A percentile compares a stretch with the other conserved stretches of the same genome.
phyloP scores from a whole-genome alignment of 1,140 invertebrate genomes.

The Neuroterus valhalla region DNA sequence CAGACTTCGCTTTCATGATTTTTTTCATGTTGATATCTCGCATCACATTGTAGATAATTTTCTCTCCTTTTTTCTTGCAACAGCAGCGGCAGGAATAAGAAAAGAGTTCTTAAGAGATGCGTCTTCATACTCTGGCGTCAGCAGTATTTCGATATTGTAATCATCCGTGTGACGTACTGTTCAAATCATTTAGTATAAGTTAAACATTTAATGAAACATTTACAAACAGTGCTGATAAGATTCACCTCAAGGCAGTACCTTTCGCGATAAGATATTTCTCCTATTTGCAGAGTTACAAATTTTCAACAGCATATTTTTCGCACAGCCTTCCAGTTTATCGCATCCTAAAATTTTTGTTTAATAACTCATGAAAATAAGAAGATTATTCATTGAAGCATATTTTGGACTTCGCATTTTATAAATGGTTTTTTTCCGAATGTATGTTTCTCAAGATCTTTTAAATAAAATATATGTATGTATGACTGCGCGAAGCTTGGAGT shows the following conservation, averaged over 20 bases:
- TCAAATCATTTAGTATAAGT: conserved; percentile 1
- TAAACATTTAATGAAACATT: conserved; percentile 13
- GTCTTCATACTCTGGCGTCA: neutral
- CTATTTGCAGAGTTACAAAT: neutral
- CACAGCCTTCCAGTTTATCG: no score
- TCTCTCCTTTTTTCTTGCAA: no score
- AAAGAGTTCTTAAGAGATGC: neutral
- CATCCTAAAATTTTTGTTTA: no score
- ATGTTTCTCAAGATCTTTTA: no score
- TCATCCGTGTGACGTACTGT: conserved; percentile 1
- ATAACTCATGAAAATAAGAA: no score
- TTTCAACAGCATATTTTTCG: neutral
- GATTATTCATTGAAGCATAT: no score
- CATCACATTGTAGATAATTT: no score
- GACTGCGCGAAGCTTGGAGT: neutral
- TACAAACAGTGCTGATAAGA: conserved; percentile 2
- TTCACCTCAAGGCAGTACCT: neutral
- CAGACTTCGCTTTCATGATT: no score
- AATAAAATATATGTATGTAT: neutral
- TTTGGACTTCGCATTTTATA: no score
- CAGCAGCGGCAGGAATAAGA: no score
- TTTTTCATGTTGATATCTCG: no score
- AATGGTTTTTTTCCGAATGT: no score
- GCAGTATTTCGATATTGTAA: conserved; percentile 24
- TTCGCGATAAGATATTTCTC: neutral